Base-by-base conservation (phyloP, 2,113 vertebrate species). In the Corynorhinus townsendii region DNA sequence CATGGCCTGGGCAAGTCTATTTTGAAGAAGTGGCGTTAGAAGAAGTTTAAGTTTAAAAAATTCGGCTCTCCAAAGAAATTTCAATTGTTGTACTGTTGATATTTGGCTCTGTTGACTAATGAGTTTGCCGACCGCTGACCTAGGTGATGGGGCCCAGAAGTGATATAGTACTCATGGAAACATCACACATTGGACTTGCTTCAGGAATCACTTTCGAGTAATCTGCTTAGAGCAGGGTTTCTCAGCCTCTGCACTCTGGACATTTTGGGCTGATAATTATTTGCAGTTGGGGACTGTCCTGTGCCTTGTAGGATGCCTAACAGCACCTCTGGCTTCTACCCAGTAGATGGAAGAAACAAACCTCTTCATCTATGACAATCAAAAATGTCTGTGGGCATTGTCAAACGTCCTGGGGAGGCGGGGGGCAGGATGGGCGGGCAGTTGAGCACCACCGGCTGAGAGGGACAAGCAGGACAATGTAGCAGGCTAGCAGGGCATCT, bases 201-300 rank as follows among this genome's bases (percentile, higher is more conserved):
- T 24, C 19, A 80, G 76, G 62, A 5, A 26, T 83, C 38, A 4
- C 38, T 68, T 59, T 35, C 54, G 11, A 62, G 47, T 33, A 12
- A n/a, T 43, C 47, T 73, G 73, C 38, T 66, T 38, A 22, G 49
- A 82, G 43, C 40, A 11, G 28, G 22, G 22, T 38, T 87, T 64
- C 40, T 84, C 22, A 66, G 0, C 35, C 76, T 62, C 59, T 1
- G 33, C 8, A n/a, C 24, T 22, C 0, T 2, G 43, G 54, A 22
- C 47, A 20, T 28, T 38, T 40, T 26, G n/a, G 68, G 12, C 24
- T 85, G 45, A 30, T 79, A 15, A 30, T 76, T 88, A 77, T 75
- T 79, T 28, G 35, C 40, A 2, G 24, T 14, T 3, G 71, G 28
- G 35, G 16, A 33, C 81, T 72, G 11, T 19, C 45, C 52, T 87